Conservation (phyloP, 35 echinoderm and acorn worm genomes). For the Nesometra sesokonis region DNA sequence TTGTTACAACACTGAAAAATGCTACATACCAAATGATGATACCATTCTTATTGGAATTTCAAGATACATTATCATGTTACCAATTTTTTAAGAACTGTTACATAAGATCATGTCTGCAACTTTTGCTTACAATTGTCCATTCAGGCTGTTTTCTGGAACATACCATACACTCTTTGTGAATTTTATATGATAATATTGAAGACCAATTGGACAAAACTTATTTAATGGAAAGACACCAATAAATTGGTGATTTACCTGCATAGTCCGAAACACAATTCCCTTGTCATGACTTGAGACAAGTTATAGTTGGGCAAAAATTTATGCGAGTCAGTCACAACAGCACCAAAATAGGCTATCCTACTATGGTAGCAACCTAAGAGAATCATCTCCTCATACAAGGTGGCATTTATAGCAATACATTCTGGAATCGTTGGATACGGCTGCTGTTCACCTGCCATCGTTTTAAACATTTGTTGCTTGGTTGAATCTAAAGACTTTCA, state of each 20-base stretch:
- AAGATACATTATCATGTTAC: too few relatives aligned
- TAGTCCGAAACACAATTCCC: conserved; percentile 20
- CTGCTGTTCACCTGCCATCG: conserved; percentile 48
- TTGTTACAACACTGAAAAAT: too few relatives aligned
- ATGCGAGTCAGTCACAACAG: conserved; percentile 2
- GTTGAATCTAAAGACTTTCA: conserved; percentile 29
- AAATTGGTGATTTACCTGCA: conserved; percentile 32
- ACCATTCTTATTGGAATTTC: too few relatives aligned
- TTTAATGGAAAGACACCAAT: too few relatives aligned
- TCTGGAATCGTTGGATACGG: conserved; percentile 43
- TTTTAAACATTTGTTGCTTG: conserved; percentile 48
- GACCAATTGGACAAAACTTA: too few relatives aligned
- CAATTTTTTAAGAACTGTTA: too few relatives aligned
- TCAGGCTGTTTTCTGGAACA: too few relatives aligned
- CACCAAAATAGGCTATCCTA: neutral
- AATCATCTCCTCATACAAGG: conserved; percentile 33
- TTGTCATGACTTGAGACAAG: conserved; percentile 34
- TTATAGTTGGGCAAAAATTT: conserved; percentile 32
- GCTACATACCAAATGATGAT: too few relatives aligned
- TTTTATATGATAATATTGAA: neutral
- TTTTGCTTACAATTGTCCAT: too few relatives aligned
- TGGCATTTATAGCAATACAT: conserved; percentile 35
- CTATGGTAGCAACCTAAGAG: conserved; percentile 33
- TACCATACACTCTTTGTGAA: too few relatives aligned
- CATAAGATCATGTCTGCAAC: too few relatives aligned